Base-by-base conservation (phyloP, 2,113 vertebrate genomes). In the Panurus biarmicus region DNA sequence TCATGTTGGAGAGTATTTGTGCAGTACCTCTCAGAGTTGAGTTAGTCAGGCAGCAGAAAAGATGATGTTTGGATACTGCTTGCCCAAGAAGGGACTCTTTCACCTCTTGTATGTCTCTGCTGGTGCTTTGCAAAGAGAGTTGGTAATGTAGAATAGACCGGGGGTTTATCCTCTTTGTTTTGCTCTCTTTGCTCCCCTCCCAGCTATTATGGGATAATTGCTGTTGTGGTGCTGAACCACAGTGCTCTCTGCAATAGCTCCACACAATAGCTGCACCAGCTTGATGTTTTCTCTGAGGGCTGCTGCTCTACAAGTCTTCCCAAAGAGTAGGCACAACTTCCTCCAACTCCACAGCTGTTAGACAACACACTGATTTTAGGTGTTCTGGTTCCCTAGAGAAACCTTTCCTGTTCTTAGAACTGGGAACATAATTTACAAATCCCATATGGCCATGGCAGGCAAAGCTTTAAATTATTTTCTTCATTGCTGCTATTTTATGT, bases 111-210 rank as follows among this genome's bases (percentile, higher is more conserved):
- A 24, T 20, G 3, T 45, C 40, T 87, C 23, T 38, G n/a, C 54
- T 85, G 48, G 28, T 67, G 31, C 45, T 89, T 72, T 4, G 2
- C 60, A 65, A 75, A 76, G 67, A 79, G 60, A 82, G 26, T 16
- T 1, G 0, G 23, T 0, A 6, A 42, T 26, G 56, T 0, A 1
- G 10, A 53, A 44, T 22, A 38, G 48, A 11, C 12, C 16, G n/a
- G 8, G 23, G 12, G 9, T 13, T 85, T 78, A 70, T 83, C 7
- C 23, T 57, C 31, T 87, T 79, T 62, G 42, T 10, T 83, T 48
- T 62, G 29, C 9, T 50, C 21, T 45, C 24, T 87, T 72, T 73
- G 31, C 47, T 87, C 36, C 33, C 11, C 31, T 74, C 44, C 13
- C 40, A 71, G n/a, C 23, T 33, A 9, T 6, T 29, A 35, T 1